phyloP scores from a whole-genome alignment of 2,888 invertebrate species.

The Xanthia togata region DNA sequence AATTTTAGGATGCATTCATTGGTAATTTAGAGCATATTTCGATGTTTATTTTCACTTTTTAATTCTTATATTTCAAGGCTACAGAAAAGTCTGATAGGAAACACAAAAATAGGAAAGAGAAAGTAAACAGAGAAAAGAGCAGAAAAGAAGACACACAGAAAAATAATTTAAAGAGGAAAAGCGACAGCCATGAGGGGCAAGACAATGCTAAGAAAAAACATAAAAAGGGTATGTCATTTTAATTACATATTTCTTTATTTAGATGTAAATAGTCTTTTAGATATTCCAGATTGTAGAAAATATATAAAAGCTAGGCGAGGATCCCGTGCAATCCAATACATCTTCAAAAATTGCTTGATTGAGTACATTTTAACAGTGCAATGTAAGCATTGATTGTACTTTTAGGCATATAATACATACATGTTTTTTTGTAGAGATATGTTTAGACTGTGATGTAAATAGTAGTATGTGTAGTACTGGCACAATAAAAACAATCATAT shows the following conservation, averaged over 20 bases:
- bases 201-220: conserved; percentile 72
- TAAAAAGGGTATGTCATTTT: conserved; percentile 75
- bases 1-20: background rate
- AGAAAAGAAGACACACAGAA: conserved; percentile 75
- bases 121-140: conserved; percentile 72
- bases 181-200: conserved; percentile 73
- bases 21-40: background rate
- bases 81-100: conserved; percentile 73
- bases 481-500: background rate
- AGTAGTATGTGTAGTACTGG: background rate
- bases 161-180: conserved; percentile 81
- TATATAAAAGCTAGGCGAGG: background rate
- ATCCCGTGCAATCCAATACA: background rate
- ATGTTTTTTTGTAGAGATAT: background rate
- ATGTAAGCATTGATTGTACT: background rate
- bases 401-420: background rate
- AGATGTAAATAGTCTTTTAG: background rate
- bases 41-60: conserved; percentile 20
- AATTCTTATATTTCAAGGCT: conserved; percentile 74
- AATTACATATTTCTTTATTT: conserved; percentile 11
- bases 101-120: conserved; percentile 74
- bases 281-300: background rate
- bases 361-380: background rate
- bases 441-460: background rate
- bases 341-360: background rate